phyloP scores from a whole-genome alignment of 2,113 vertebrate species.

The Gopherus flavomarginatus region DNA sequence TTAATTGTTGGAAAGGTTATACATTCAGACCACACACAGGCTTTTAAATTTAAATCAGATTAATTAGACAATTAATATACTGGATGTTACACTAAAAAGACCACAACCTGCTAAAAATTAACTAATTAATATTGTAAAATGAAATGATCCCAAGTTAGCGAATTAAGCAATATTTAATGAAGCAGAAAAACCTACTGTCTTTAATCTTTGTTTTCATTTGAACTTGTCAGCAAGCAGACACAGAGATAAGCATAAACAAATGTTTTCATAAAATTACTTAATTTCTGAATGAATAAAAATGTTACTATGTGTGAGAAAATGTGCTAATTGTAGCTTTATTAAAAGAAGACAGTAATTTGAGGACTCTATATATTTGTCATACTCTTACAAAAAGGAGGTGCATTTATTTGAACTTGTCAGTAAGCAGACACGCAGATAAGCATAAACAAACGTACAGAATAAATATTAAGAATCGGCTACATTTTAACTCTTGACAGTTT shows the following conservation, averaged over 20 bases:
- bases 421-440: not conserved
- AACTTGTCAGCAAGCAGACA: not conserved
- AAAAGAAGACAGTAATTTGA: not conserved
- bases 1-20: not conserved
- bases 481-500: not conserved
- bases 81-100: not conserved
- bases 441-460: not conserved
- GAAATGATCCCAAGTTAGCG: not conserved
- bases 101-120: not conserved
- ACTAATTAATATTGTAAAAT: constrained; percentile 9
- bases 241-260: not conserved
- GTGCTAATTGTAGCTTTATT: not conserved
- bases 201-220: not conserved
- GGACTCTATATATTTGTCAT: constrained; percentile 29
- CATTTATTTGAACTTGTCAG: not conserved
- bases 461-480: not conserved
- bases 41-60: constrained; percentile 5
- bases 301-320: not conserved
- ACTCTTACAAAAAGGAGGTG: not conserved
- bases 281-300: constrained; percentile 28
- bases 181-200: not conserved
- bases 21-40: not conserved
- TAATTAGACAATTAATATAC: constrained; percentile 1
- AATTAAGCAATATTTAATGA: constrained; percentile 22
- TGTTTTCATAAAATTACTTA: constrained; percentile 22